A percentile compares a stretch with the other conserved stretches of the same genome.
phyloP scores from a whole-genome alignment of 1,140 invertebrate genomes.

The Oncopeltus fasciatus region DNA sequence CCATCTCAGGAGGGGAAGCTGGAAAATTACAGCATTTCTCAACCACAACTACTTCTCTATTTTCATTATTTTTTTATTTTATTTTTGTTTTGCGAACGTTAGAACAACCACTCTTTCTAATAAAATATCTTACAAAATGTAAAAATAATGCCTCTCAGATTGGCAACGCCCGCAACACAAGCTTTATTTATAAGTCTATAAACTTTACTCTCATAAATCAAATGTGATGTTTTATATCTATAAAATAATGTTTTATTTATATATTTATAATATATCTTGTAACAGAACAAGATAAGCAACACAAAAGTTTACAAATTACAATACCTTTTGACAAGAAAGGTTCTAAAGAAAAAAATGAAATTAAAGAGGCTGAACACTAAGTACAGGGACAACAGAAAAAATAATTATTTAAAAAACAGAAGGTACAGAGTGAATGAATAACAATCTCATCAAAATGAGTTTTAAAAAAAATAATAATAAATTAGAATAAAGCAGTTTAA shows the following conservation, averaged over 20 bases:
- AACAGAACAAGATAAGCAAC: background rate
- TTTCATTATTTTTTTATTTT: background rate
- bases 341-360: too few species aligned
- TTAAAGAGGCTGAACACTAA: too few species aligned
- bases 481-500: too few species aligned
- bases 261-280: slow-evolving; percentile 6
- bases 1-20: background rate
- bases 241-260: background rate
- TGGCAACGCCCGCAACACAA: slow-evolving; percentile 9
- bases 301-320: too few species aligned
- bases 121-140: slow-evolving; percentile 12
- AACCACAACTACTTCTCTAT: background rate
- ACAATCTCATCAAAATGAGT: too few species aligned
- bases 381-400: too few species aligned
- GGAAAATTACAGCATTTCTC: background rate
- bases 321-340: too few species aligned
- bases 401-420: too few species aligned
- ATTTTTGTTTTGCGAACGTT: slow-evolving; percentile 7
- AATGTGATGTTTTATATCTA: slow-evolving; percentile 11
- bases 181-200: background rate
- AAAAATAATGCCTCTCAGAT: slow-evolving; percentile 13
- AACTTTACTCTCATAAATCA: background rate
- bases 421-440: too few species aligned
- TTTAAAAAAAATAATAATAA: too few species aligned
- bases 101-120: background rate